Base-by-base conservation (phyloP, 2,113 vertebrate genomes). In the Psammodynastes pulverulentus region DNA sequence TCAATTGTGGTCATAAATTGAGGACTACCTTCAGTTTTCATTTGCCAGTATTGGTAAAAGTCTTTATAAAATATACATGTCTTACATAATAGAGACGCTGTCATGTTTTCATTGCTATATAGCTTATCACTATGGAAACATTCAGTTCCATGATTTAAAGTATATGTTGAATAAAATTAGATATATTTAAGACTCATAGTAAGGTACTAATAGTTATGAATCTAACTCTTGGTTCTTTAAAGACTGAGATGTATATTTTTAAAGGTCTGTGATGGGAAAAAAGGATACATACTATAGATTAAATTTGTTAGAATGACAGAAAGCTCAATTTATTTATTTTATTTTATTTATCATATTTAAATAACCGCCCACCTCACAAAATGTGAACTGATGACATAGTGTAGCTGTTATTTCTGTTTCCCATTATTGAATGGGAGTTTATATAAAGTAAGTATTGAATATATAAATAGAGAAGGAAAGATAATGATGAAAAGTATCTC, bases 41-140 rank as follows among this genome's bases (percentile, higher is more conserved):
- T 85, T 39, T 86, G 19, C 5, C 5, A 49, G 10, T 86, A 84
- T 58, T 62, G 17, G 12, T 48, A 62, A 49, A n/a, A 12, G 62
- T 79, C 4, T 88, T 46, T 43, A 92, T 58, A 53, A 86, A 49
- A 86, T 89, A 84, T 12, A 9, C 12, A 23, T 21, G 19, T 13
- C 8, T 29, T 24, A 24, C 17, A 9, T 85, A 88, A 23, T 34
- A 23, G 85, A n/a, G 4, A 85, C 10, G 4, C n/a, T 92, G 13
- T 72, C 87, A 45, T 89, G n/a, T 58, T 85, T 24, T 54, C 84
- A 26, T 84, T 85, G 43, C 87, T 49, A 5, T 62, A 56, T 23
- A 86, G 29, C 56, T 86, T 86, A 53, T 92, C 45, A 51, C 91
- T 86, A 62, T 92, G 88, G 91, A 92, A 92, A 92, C 52, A 62